Base-by-base conservation (phyloP, 2,888 invertebrate genomes). In the Chaetogeoica ovagalla region DNA sequence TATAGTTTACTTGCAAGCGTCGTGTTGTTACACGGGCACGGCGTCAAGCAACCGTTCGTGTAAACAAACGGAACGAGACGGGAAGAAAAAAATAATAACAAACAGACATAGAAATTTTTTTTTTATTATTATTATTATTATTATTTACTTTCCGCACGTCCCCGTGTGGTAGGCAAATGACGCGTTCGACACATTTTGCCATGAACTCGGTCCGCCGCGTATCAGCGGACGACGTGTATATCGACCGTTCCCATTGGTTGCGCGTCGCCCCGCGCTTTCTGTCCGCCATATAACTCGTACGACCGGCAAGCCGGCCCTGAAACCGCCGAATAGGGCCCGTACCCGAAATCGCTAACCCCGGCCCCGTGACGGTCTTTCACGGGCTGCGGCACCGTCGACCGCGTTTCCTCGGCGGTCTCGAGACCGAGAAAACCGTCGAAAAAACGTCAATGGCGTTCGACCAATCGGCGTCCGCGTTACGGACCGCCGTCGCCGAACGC, bases 41-140 rank as follows among this genome's bases (percentile, higher is more conserved):
- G 55, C 63, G 52, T 71, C 70, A 79, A 79, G 79, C 13, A 71
- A 62, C 66, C 63, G 90, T 89, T 90, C 91, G 91, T 30, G 30
- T 92, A 91, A 91, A 92, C 92, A 91, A 91, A 90, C 90, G 90
- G 90, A 91, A 90, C 90, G 90, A 91, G 57, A 59, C 75, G 75
- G 75, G 75, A 68, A 76, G 75, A 76, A 66, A 76, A 76, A 74
- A 63, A 30, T 30, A 30, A 30, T 30, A 30, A 4, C 4, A 30
- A 30, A 30, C 4, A 30, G 57, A 21, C 52, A 52, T 65, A 19
- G 52, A 52, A 39, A 72, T 39, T 57, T 70, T 39, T 23, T 52
- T 70, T 57, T 57, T 57, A 19, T 19, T n/a, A n/a, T 85, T 65
- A 43, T 65, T 55, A 4, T 39, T 39, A 39, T 39, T 48, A 13